Conservation (phyloP, 2,113 vertebrate species). For the Azemiops feae region DNA sequence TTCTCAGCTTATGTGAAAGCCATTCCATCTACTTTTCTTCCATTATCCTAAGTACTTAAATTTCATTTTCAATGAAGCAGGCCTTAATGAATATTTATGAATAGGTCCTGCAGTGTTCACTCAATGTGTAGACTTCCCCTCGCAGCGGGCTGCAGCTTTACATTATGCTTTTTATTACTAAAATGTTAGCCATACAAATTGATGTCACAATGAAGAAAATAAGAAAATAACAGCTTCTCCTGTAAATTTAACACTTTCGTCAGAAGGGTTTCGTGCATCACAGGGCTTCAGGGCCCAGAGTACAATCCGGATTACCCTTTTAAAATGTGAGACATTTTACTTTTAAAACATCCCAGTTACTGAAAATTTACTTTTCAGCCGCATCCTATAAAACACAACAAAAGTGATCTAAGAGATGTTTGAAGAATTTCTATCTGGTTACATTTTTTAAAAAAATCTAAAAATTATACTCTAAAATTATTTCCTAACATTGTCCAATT, state of each 20-base stretch:
- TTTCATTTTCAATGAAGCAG: conserved; percentile 74
- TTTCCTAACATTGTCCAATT: not conserved
- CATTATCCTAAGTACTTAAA: conserved; percentile 75
- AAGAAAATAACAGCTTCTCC: conserved; percentile 60
- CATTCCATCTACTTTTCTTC: conserved; percentile 63
- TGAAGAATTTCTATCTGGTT: fast-evolving
- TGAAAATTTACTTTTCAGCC: conserved; percentile 25
- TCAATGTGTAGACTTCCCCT: conserved; percentile 66
- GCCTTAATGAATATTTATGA: conserved; percentile 81
- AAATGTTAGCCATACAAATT: conserved; percentile 73
- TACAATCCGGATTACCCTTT: conserved; percentile 45
- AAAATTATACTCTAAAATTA: not conserved
- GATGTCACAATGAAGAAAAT: conserved; percentile 65
- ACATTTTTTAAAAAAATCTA: not conserved
- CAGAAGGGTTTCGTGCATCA: conserved; percentile 25
- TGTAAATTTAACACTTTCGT: conserved; percentile 54
- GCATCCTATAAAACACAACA: not conserved
- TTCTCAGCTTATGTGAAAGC: conserved; percentile 50
- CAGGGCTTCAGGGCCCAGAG: conserved; percentile 19
- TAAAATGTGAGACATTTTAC: conserved; percentile 52
- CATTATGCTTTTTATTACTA: conserved; percentile 72
- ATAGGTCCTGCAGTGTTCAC: conserved; percentile 67
- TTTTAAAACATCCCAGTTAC: conserved; percentile 36
- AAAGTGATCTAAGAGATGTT: conserved; percentile 25
- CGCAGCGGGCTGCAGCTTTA: conserved; percentile 70